Evolutionary conservation across 2,888 invertebrate genomes (phyloP), one percentile per base, ranked within the genome.

Genomic region (Chrysodeixis includens): DNA sequence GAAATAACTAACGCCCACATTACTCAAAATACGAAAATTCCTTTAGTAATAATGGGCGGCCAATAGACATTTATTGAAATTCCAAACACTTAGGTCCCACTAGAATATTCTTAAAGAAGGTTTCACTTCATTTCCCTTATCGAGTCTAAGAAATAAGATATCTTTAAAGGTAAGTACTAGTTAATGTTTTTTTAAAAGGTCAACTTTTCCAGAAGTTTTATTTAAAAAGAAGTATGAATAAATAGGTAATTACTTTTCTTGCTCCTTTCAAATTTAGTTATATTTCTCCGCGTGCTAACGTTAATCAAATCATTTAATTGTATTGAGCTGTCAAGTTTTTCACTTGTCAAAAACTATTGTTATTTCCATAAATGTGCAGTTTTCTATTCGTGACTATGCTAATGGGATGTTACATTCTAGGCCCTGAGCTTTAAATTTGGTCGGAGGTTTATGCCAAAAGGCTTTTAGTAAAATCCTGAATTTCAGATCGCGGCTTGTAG

Each of bases 31-130:
- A 40, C 40, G 6, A 0, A 26, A 26, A 26, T 26, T 26, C 26
- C n/a, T 4, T 40, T 4, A 40, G 40, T 40, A 14, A n/a, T n/a
- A 14, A 14, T 40, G n/a, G 40, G 40, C 40, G 40, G n/a, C 40
- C 40, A 40, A 40, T 6, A 40, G 40, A 40, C 40, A 40, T 40
- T 40, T 40, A 40, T 40, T 40, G n/a, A 40, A 40, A 40, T 40
- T 40, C 40, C 40, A 40, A 12, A 40, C 40, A 40, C 40, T 40
- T n/a, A 40, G n/a, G 14, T 12, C 35, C 35, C 14, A 14, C 12
- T 14, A 35, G n/a, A n/a, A n/a, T n/a, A 40, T n/a, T n/a, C 32
- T 32, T 32, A 32, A 32, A 32, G 32, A 32, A 32, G 32, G 32
- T 10, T 10, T 3, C 40, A 40, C n/a, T 40, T 40, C 40, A 4